Base-by-base conservation (phyloP, 1,140 invertebrate genomes). In the Caenorhabditis latens region DNA sequence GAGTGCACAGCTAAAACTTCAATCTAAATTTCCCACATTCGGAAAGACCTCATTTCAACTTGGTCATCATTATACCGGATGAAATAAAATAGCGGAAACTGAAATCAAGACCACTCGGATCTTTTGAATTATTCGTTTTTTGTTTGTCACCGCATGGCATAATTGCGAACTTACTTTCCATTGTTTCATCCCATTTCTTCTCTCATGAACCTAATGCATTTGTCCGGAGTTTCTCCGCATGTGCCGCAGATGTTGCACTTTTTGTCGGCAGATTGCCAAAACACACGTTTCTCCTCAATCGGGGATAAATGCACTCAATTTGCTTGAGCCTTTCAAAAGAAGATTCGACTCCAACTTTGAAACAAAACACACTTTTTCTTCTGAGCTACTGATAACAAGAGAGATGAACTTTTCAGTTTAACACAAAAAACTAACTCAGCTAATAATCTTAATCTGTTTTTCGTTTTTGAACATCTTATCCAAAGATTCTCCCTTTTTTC, bases 201-300 rank as follows among this genome's bases (percentile, higher is more conserved):
- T 19, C 67, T 79, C 71, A 79, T 79, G 71, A 79, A 79, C 71
- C 46, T 79, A 53, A 79, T 79, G 71, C 46, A 79, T 79, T 71
- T 79, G 71, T 11, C 71, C 16, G n/a, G 50, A 48, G 71, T 79
- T 79, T 21, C 46, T 50, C 42, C 43, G 67, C 67, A 43, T 79
- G 43, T 79, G 43, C 46, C 46, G 71, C 71, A 79, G 71, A 79
- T 79, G 46, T 79, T 50, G 71, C 43, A 79, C 71, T 79, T 50
- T 79, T 79, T 79, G 71, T 50, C 46, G 71, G 71, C 46, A 53
- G 71, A 50, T 79, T 79, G 71, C 71, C 71, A 48, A 50, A 79
- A 48, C 43, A 79, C 46, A 50, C 19, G 43, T 79, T 79, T 79
- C 46, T 79, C 21, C 71, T 79, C 71, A 79, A 79, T 79, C n/a